phyloP scores from a whole-genome alignment of 2,888 invertebrate species.

The Drosophila lacicola region DNA sequence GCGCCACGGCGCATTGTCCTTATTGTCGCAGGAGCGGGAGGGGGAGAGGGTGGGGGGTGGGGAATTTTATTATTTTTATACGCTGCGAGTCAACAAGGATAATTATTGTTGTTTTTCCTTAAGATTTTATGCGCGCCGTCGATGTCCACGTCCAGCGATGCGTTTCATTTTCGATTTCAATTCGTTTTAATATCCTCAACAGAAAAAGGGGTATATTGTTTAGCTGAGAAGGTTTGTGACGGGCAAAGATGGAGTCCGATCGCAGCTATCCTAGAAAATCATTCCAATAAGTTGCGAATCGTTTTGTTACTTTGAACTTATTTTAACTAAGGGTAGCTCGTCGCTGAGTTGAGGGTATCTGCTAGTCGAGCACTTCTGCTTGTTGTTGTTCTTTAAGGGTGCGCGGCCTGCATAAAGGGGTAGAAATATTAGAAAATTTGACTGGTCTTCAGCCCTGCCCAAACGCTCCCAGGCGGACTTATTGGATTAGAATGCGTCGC shows the following conservation, averaged over 20 bases:
- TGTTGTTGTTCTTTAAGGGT: conserved; percentile 18
- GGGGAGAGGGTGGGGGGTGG: neutral
- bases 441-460: conserved; percentile 12
- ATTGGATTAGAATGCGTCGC: conserved; percentile 66
- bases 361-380: too few relatives aligned
- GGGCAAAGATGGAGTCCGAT: too few relatives aligned
- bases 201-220: too few relatives aligned
- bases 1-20: conserved; percentile 52
- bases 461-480: conserved; percentile 46
- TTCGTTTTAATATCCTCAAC: neutral
- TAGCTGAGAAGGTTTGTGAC: too few relatives aligned
- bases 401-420: conserved; percentile 54
- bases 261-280: too few relatives aligned
- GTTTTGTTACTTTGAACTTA: too few relatives aligned
- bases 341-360: too few relatives aligned
- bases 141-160: conserved; percentile 57
- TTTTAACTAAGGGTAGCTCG: too few relatives aligned
- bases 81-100: conserved; percentile 67
- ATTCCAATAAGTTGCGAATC: too few relatives aligned
- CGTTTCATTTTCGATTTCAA: conserved; percentile 56
- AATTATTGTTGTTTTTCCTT: conserved; percentile 70
- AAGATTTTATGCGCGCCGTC: conserved; percentile 57
- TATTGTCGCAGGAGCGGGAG: conserved; percentile 13
- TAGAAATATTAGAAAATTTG: conserved; percentile 35
- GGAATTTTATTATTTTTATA: conserved; percentile 66